These are phyloP conservation scores for Progne subis DNA, from an alignment of 2,113 vertebrate genomes.

Conservation along the genomic window DNA sequence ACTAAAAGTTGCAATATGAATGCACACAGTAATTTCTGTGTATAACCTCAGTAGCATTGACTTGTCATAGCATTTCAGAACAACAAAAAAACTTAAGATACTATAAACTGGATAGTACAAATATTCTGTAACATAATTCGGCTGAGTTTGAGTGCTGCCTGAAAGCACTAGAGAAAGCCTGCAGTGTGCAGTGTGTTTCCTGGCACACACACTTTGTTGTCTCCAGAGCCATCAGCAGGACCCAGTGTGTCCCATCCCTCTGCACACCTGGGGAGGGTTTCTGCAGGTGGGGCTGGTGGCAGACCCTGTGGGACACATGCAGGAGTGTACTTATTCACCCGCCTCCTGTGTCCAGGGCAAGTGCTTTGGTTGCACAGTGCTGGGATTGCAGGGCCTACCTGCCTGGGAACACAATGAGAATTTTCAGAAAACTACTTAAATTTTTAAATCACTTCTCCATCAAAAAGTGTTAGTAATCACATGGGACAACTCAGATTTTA, in stretches of 20 bases:
- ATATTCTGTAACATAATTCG: not conserved
- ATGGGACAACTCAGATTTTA: not conserved
- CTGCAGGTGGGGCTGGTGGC: fast-evolving
- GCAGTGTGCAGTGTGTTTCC: not conserved
- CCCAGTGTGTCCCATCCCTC: fast-evolving
- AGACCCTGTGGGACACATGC: fast-evolving
- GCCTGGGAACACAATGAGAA: fast-evolving
- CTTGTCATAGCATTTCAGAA: not conserved
- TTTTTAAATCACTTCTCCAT: not conserved
- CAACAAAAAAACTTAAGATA: fast-evolving
- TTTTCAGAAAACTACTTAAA: not conserved
- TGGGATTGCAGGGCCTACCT: fast-evolving
- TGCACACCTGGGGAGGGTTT: fast-evolving
- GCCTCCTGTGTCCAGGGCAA: fast-evolving
- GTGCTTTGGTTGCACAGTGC: fast-evolving
- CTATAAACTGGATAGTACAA: not conserved
- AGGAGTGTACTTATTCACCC: fast-evolving
- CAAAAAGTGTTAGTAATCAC: not conserved
- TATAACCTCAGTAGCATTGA: not conserved
- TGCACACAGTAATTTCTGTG: not conserved
- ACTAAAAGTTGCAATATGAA: not conserved
- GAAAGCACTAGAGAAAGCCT: not conserved
- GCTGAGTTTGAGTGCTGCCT: too few species aligned
- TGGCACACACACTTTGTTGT: fast-evolving
- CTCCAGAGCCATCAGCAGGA: fast-evolving